phyloP scores from a whole-genome alignment of 1,140 invertebrate genomes.

The Brachionus rubens region DNA sequence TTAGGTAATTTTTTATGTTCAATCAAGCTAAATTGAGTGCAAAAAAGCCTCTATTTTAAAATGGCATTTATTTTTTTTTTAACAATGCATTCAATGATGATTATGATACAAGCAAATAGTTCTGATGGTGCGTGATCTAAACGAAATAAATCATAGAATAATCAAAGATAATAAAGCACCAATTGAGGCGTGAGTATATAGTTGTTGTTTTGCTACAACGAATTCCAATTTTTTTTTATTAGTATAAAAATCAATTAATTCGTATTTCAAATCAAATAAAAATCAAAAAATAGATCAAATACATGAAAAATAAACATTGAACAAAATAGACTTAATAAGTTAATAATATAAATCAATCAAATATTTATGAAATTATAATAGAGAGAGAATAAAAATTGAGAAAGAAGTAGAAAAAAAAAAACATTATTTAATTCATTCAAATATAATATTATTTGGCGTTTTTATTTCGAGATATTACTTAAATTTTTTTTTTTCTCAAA shows the following conservation, averaged over 20 bases:
- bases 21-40: conserved; percentile 30
- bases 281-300: conserved; percentile 28
- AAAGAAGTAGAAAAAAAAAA: not conserved
- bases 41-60: conserved; percentile 18
- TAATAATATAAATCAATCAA: conserved; percentile 39
- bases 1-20: conserved; percentile 17
- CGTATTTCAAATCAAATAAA: conserved; percentile 29
- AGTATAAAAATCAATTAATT: conserved; percentile 29
- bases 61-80: conserved; percentile 29
- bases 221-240: conserved; percentile 11
- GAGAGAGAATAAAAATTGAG: not conserved
- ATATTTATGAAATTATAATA: conserved; percentile 2
- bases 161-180: not conserved
- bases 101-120: conserved; percentile 8
- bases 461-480: not conserved
- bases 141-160: not conserved
- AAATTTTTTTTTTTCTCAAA: not conserved
- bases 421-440: not conserved
- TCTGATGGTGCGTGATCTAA: conserved; percentile 25
- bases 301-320: conserved; percentile 25
- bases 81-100: no score
- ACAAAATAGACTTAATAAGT: conserved; percentile 14
- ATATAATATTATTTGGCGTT: no score
- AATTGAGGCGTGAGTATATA: conserved; percentile 12
- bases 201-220: not conserved